Percentiles rank a stretch among this genome's conserved stretches.
These are phyloP conservation scores for Caenorhabditis plicata DNA, from an alignment of 2,888 invertebrate species.

Conservation along the genomic window DNA sequence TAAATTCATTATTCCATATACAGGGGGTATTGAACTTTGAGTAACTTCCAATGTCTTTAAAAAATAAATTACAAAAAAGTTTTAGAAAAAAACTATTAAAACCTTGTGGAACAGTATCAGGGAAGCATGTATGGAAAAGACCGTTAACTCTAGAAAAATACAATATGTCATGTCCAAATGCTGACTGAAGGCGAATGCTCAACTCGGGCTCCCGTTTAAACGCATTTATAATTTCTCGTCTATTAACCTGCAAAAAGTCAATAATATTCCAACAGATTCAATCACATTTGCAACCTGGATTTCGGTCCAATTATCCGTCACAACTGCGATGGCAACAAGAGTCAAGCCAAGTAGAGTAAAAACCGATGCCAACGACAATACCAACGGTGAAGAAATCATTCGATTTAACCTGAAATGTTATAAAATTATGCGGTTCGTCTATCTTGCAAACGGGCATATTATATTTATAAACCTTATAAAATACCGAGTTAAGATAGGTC, in stretches of 20 bases:
- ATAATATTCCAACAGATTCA: neutral
- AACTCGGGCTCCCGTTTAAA: constrained; percentile 60
- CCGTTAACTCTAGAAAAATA: constrained; percentile 90
- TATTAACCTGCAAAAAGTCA: constrained; percentile 49
- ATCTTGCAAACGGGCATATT: too few species aligned
- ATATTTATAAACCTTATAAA: too few species aligned
- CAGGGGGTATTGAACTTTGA: constrained; percentile 52
- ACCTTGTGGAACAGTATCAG: constrained; percentile 79
- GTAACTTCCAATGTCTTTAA: constrained; percentile 56
- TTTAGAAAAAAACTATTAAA: constrained; percentile 8
- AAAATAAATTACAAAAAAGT: constrained; percentile 2
- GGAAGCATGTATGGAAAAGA: constrained; percentile 89
- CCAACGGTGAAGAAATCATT: constrained; percentile 74
- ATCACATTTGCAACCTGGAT: constrained; percentile 77
- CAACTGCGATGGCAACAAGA: constrained; percentile 87
- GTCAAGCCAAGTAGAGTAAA: constrained; percentile 91
- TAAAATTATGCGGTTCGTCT: too few species aligned
- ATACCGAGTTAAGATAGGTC: too few species aligned
- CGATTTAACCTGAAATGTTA: too few species aligned
- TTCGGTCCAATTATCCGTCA: constrained; percentile 94
- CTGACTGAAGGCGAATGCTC: constrained; percentile 52
- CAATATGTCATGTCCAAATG: constrained; percentile 80
- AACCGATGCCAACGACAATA: constrained; percentile 90
- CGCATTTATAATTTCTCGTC: constrained; percentile 50
- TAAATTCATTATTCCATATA: constrained; percentile 49